These are phyloP conservation scores for Desmodus rotundus DNA, from an alignment of 2,113 vertebrate species.

Conservation along the genomic window DNA sequence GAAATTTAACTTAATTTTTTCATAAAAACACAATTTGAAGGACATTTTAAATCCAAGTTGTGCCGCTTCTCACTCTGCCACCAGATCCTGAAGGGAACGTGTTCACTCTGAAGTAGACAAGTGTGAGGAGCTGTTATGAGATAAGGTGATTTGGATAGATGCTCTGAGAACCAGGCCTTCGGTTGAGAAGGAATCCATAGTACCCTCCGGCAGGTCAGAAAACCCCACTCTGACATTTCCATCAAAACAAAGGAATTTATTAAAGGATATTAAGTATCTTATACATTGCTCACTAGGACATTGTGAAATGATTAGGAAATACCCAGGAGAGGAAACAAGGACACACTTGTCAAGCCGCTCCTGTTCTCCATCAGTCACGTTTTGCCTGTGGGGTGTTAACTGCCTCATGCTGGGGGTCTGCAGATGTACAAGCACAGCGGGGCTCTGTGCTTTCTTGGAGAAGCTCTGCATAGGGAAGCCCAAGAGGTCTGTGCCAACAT, in stretches of 20 bases:
- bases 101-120: not conserved
- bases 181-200: not conserved
- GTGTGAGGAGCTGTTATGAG: not conserved
- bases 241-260: not conserved
- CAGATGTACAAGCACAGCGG: not conserved
- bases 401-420: not conserved
- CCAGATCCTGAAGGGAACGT: not conserved
- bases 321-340: not conserved
- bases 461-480: not conserved
- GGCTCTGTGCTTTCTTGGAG: not conserved
- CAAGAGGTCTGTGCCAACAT: not conserved
- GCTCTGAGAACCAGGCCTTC: not conserved
- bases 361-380: not conserved
- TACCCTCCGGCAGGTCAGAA: not conserved
- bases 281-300: not conserved
- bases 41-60: not conserved
- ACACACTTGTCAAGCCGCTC: not conserved
- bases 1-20: constrained; percentile 4
- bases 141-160: not conserved
- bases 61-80: not conserved
- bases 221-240: not conserved
- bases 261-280: not conserved
- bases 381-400: not conserved
- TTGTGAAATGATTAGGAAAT: not conserved
- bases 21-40: not conserved